Percentiles rank a stretch among this genome's conserved stretches.
Conservation (phyloP, 2,113 vertebrate species). For the Trichechus manatus region DNA sequence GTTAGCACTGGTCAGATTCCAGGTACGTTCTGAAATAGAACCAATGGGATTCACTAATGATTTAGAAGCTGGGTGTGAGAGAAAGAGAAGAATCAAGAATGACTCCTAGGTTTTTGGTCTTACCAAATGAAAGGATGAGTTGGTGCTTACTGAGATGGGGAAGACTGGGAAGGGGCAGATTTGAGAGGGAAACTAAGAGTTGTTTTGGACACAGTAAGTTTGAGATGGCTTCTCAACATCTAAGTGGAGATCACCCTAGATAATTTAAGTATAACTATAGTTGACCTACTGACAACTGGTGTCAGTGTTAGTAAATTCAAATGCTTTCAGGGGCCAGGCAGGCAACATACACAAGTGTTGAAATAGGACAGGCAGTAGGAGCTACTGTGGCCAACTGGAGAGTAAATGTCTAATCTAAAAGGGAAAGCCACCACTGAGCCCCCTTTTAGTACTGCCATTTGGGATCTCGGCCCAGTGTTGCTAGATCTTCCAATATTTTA, state of each 20-base stretch:
- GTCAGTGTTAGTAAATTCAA: conserved; percentile 9
- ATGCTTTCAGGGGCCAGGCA: background rate
- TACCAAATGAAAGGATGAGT: background rate
- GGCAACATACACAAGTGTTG: background rate
- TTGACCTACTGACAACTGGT: background rate
- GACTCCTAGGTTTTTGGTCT: background rate
- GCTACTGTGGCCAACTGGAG: background rate
- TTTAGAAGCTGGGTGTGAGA: background rate
- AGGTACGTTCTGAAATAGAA: background rate
- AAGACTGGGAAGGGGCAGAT: background rate
- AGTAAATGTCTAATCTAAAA: background rate
- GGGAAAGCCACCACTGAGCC: background rate
- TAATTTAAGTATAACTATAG: background rate
- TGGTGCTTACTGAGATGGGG: background rate
- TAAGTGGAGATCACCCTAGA: background rate
- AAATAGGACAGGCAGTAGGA: background rate
- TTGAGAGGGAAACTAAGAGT: background rate
- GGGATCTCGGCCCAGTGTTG: background rate
- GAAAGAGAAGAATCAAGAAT: background rate
- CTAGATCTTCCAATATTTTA: background rate
- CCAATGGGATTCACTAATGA: background rate
- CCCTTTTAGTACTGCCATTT: background rate
- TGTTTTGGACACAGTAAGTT: background rate
- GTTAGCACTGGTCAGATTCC: background rate
- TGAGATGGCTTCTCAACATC: background rate